Evolutionary conservation across 2,888 invertebrate species (phyloP).

Genomic region (Pandemis cinnamomeana): DNA sequence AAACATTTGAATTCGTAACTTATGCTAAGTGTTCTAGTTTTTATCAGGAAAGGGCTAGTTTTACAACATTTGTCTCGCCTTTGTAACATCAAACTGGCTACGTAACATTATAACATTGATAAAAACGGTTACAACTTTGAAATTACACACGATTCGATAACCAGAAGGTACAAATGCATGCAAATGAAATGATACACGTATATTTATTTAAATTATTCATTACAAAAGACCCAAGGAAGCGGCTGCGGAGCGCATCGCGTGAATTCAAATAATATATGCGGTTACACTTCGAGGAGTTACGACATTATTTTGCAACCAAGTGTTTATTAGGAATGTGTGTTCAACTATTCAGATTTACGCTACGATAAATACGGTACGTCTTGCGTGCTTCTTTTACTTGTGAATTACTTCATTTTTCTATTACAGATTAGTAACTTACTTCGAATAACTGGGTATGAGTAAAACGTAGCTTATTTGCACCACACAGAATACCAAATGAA

Average conservation of each 20-base stretch:
- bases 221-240: constrained; percentile 33
- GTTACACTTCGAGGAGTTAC: constrained; percentile 27
- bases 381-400: background rate
- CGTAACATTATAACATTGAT: constrained; percentile 8
- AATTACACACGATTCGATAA: constrained; percentile 2
- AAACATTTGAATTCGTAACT: constrained; percentile 10
- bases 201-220: constrained; percentile 39
- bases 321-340: constrained; percentile 35
- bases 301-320: constrained; percentile 36
- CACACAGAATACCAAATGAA: background rate
- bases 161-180: constrained; percentile 26
- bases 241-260: constrained; percentile 35
- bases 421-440: no score
- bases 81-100: background rate
- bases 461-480: background rate
- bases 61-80: background rate
- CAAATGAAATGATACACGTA: constrained; percentile 29
- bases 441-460: no score
- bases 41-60: constrained; percentile 17
- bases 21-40: constrained; percentile 29
- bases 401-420: background rate
- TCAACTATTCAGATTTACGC: constrained; percentile 27
- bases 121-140: constrained; percentile 6
- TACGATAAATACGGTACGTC: constrained; percentile 2
- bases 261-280: constrained; percentile 33